Conservation (phyloP, 2,888 invertebrate genomes). For the Poecilus cupreus region DNA sequence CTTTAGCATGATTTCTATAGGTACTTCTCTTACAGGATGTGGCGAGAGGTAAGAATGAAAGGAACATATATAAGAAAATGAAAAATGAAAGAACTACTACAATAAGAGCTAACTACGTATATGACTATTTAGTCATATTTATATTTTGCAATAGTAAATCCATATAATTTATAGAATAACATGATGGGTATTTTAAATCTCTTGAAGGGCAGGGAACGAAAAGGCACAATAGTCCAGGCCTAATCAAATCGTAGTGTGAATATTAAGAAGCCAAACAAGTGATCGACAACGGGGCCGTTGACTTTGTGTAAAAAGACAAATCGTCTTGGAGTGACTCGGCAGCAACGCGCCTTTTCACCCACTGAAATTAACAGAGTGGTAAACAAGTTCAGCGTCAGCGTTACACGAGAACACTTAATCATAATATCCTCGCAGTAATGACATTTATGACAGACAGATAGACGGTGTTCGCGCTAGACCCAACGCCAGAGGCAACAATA, state of each 20-base stretch:
- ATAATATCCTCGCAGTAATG: slow-evolving; percentile 53
- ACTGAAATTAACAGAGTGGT: slow-evolving; percentile 53
- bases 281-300: neutral
- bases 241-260: slow-evolving; percentile 20
- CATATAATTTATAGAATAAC: too few relatives aligned
- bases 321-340: slow-evolving; percentile 43
- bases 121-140: too few relatives aligned
- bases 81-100: too few relatives aligned
- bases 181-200: too few relatives aligned
- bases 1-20: too few relatives aligned
- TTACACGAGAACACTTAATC: slow-evolving; percentile 50
- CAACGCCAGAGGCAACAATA: neutral
- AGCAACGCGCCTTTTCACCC: slow-evolving; percentile 17
- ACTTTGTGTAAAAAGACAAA: slow-evolving; percentile 45
- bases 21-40: too few relatives aligned
- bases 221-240: slow-evolving; percentile 1
- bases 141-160: too few relatives aligned
- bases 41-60: too few relatives aligned
- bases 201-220: neutral
- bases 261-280: slow-evolving; percentile 31
- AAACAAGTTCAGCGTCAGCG: slow-evolving; percentile 53
- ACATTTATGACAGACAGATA: slow-evolving; percentile 56
- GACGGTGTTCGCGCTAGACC: neutral
- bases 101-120: too few relatives aligned
- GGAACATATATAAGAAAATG: too few relatives aligned